A percentile compares a stretch with the other conserved stretches of the same genome.
Evolutionary conservation across 2,113 vertebrate genomes (phyloP).

Genomic region (Heloderma charlesbogerti): DNA sequence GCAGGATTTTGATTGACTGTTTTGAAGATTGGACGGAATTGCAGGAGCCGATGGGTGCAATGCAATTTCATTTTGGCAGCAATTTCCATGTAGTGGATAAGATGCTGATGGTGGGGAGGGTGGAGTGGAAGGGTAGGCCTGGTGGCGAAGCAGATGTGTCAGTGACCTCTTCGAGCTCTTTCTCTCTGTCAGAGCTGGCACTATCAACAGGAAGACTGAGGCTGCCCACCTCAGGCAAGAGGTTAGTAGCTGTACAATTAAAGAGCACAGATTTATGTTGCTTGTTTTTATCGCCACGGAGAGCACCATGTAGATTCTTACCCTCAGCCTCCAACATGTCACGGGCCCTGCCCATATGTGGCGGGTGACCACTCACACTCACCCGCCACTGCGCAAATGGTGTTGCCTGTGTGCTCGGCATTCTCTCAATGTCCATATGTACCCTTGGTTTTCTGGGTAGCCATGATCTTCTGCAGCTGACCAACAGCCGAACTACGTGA

Average conservation of each 20-base stretch:
- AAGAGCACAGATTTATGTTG: neutral
- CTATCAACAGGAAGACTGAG: neutral
- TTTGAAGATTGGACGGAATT: neutral
- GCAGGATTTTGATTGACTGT: conserved; percentile 2
- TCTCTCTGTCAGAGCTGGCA: neutral
- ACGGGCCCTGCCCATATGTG: no score
- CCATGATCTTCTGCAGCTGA: no score
- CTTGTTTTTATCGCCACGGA: neutral
- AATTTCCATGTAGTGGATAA: neutral
- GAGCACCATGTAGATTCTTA: neutral
- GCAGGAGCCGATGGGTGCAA: neutral
- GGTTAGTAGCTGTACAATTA: neutral
- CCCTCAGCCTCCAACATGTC: neutral
- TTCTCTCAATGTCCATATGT: neutral
- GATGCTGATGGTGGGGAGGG: neutral
- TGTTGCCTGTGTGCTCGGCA: neutral
- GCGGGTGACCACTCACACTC: neutral
- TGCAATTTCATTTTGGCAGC: neutral
- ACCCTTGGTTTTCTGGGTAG: neutral
- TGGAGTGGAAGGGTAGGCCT: neutral
- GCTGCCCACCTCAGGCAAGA: no score
- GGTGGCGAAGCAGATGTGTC: rapidly evolving
- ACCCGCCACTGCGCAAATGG: neutral
- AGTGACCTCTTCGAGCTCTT: rapidly evolving
- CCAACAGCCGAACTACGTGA: no score